A percentile compares a stretch with the other conserved stretches of the same genome.
These are phyloP conservation scores for Pristis pectinata DNA, from an alignment of 2,797 vertebrate genomes.

Conservation along the genomic window DNA sequence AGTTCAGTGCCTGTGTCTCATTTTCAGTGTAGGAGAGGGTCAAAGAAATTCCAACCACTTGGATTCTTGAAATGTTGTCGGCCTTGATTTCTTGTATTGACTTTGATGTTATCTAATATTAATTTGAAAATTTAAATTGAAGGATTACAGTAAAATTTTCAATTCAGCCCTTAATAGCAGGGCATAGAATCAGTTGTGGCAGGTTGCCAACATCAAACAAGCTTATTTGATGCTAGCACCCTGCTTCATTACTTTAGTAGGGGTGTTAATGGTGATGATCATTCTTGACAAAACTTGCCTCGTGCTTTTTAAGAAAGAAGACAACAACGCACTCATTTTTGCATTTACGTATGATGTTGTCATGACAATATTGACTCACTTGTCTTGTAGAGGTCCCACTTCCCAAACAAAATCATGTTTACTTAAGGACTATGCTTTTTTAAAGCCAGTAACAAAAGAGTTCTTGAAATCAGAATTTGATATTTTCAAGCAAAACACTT, in stretches of 20 bases:
- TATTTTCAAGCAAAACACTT: neutral
- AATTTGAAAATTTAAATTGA: neutral
- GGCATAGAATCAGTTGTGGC: neutral
- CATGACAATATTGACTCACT: neutral
- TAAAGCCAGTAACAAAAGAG: neutral
- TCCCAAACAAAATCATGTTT: neutral
- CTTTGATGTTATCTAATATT: neutral
- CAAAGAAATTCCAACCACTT: neutral
- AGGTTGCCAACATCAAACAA: no score
- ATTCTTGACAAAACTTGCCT: neutral
- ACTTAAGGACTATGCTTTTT: neutral
- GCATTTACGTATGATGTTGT: neutral
- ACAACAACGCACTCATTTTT: neutral
- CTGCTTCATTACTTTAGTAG: neutral
- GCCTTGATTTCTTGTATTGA: neutral
- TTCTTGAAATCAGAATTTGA: neutral
- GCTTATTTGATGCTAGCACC: neutral
- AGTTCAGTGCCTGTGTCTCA: neutral
- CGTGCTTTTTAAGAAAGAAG: neutral
- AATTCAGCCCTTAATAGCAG: neutral
- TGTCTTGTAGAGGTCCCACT: neutral
- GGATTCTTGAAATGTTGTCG: neutral
- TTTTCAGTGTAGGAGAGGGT: neutral
- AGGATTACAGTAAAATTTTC: neutral
- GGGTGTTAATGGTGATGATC: neutral